phyloP scores from a whole-genome alignment of 2,888 invertebrate species.

The Phasia obesa region DNA sequence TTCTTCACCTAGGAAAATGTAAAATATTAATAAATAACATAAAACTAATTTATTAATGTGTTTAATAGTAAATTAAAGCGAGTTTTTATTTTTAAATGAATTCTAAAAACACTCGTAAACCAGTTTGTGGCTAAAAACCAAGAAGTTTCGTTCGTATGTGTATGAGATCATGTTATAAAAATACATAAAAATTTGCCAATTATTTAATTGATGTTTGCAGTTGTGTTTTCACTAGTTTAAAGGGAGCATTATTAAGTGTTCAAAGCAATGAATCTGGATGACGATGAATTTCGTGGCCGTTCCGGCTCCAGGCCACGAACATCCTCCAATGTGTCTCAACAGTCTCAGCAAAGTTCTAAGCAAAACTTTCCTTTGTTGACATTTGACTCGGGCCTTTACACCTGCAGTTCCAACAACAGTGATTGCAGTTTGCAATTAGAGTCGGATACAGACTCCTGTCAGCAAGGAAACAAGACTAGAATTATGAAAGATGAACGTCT shows the following conservation, averaged over 20 bases:
- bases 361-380: constrained; percentile 47
- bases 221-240: neutral
- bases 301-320: constrained; percentile 20
- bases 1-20: constrained; percentile 1
- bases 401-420: constrained; percentile 67
- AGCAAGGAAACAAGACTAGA: constrained; percentile 4
- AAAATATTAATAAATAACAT: constrained; percentile 28
- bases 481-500: constrained; percentile 72
- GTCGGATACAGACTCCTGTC: constrained; percentile 52
- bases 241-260: neutral
- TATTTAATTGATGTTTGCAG: neutral
- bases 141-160: no score
- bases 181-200: no score
- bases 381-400: constrained; percentile 70
- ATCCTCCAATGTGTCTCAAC: constrained; percentile 49
- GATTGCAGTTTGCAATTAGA: constrained; percentile 56
- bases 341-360: constrained; percentile 52
- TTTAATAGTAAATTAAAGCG: neutral
- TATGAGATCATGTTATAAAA: no score
- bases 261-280: constrained; percentile 22
- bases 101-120: no score
- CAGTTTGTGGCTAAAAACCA: no score
- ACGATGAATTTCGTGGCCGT: neutral
- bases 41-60: neutral
- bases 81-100: neutral